A percentile compares a stretch with the other conserved stretches of the same genome.
These are phyloP conservation scores for Papio anubis DNA, from an alignment of 2,113 vertebrate genomes.

Conservation along the genomic window DNA sequence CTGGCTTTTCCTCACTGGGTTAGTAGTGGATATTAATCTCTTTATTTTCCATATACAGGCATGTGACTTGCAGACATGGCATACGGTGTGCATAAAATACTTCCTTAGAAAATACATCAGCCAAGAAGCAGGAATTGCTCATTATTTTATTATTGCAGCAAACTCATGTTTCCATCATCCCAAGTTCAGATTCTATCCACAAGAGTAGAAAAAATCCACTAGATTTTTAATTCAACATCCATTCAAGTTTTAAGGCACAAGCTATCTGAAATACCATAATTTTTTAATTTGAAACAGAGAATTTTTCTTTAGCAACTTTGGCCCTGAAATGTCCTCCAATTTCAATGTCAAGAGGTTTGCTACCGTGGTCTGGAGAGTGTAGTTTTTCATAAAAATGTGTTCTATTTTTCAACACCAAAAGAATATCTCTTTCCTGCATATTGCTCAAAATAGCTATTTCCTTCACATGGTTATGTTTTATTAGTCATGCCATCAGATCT, in stretches of 20 bases:
- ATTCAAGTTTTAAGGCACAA: not conserved
- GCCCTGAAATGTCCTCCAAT: not conserved
- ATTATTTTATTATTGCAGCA: not conserved
- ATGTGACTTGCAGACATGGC: not conserved
- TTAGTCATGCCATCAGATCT: slow-evolving; percentile 86
- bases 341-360: slow-evolving; percentile 40
- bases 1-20: not conserved
- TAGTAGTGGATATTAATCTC: not conserved
- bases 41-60: not conserved
- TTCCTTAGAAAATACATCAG: not conserved
- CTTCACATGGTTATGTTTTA: slow-evolving; percentile 83
- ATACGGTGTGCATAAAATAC: not conserved
- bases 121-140: not conserved
- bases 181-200: not conserved
- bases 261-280: not conserved
- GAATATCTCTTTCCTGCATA: slow-evolving; percentile 70
- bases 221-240: not conserved
- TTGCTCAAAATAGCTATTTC: slow-evolving; percentile 83
- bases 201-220: not conserved
- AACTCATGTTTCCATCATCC: not conserved
- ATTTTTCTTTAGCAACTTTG: not conserved
- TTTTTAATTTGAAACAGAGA: not conserved
- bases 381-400: slow-evolving; percentile 63
- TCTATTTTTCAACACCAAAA: slow-evolving; percentile 77
- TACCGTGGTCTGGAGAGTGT: slow-evolving; percentile 58